Evolutionary conservation across 2,888 invertebrate genomes (phyloP).

Genomic region (Cheilosia impressa): DNA sequence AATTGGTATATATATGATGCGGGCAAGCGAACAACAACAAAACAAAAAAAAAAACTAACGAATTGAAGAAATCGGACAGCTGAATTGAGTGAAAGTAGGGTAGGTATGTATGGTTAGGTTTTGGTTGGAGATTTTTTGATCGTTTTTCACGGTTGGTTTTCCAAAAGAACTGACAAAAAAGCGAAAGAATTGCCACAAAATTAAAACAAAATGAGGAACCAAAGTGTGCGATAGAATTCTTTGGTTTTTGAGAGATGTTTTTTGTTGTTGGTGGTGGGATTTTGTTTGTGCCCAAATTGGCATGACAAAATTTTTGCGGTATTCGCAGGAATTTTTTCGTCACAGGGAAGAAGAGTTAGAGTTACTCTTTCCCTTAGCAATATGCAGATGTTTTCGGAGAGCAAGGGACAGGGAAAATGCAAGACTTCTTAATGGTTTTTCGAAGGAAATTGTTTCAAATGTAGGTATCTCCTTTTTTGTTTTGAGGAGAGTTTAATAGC

Average conservation of each 20-base stretch:
- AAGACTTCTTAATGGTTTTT: slow-evolving; percentile 25
- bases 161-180: slow-evolving; percentile 7
- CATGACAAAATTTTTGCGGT: slow-evolving; percentile 66
- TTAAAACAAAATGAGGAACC: slow-evolving; percentile 5
- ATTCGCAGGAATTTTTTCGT: slow-evolving; percentile 63
- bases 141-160: slow-evolving; percentile 18
- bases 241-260: slow-evolving; percentile 1
- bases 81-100: slow-evolving; percentile 75
- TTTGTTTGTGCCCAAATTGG: slow-evolving; percentile 61
- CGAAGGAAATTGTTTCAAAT: slow-evolving; percentile 10
- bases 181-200: slow-evolving; percentile 1
- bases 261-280: slow-evolving; percentile 14
- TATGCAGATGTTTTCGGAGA: background rate
- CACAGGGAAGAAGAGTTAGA: background rate
- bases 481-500: background rate
- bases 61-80: slow-evolving; percentile 74
- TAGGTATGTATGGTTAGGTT: slow-evolving; percentile 70
- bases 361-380: background rate
- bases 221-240: slow-evolving; percentile 59
- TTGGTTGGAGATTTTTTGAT: slow-evolving; percentile 27
- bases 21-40: slow-evolving; percentile 13
- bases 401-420: slow-evolving; percentile 1
- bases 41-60: background rate
- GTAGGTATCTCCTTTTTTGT: background rate
- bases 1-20: slow-evolving; percentile 39